Base-by-base conservation (phyloP, 2,888 invertebrate genomes). In the Ctenicera cuprea region DNA sequence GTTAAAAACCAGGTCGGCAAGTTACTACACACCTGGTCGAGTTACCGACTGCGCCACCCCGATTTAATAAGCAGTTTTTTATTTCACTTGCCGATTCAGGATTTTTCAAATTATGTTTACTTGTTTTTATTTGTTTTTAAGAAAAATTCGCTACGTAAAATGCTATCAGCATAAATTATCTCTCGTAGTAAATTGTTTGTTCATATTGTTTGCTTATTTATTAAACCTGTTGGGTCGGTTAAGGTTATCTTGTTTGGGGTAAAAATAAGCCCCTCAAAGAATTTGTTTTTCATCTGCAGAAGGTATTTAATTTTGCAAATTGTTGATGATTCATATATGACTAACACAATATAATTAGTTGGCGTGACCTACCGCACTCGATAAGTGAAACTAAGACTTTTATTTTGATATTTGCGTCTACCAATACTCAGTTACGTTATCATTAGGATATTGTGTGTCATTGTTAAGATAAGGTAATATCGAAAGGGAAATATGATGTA, bases 1-100 rank as follows among this genome's bases (percentile, higher is more conserved):
- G 64, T 66, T 80, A 77, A 81, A 83, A 85, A 85, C 84, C 85
- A 85, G 85, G 85, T 85, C 85, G 85, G 82, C 83, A 82, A 83
- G 83, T 83, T 81, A 82, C 78, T 75, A 82, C 83, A 82, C 85
- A 85, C 85, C 85, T 85, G 85, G 85, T 80, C 76, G 74, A 67
- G 43, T 71, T 74, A 67, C 70, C 74, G 70, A 62, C 70, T 68
- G 61, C 62, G 64, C 61, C 78, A 76, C 74, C 78, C 76, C 67
- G 76, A 77, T 76, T 77, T 78, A 74, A 76, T 77, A 76, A 78
- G 74, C 69, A 74, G 76, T 78, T 80, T 80, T 80, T 78, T 79
- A 72, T 75, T 75, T 71, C 76, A 68, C 73, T 76, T 76, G 75
- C 71, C 71, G 71, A 72, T 74, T 72, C 66, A 69, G 61, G 64